Percentiles rank a stretch among this genome's conserved stretches.
phyloP scores from a whole-genome alignment of 2,113 vertebrate species.

The Hucho hucho region DNA sequence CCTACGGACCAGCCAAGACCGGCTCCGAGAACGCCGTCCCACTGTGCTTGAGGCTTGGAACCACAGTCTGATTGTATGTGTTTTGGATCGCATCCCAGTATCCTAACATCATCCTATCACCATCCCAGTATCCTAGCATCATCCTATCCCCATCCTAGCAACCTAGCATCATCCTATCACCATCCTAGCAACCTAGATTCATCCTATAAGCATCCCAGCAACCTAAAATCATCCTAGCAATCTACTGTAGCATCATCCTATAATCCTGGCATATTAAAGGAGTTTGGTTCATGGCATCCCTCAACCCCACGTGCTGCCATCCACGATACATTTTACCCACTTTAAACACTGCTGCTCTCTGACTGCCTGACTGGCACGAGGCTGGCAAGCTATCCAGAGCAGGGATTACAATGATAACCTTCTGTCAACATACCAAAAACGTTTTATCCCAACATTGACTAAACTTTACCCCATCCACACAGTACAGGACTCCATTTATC shows the following conservation, averaged over 20 bases:
- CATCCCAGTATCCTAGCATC: too few relatives aligned
- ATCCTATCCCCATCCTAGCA: too few relatives aligned
- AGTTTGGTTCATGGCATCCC: not conserved
- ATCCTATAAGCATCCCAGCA: too few relatives aligned
- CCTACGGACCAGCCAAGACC: constrained; percentile 31
- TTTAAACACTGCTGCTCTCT: not conserved
- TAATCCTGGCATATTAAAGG: not conserved
- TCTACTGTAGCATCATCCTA: too few relatives aligned
- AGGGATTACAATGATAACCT: constrained; percentile 5
- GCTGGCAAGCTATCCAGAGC: not conserved
- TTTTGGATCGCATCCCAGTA: not conserved
- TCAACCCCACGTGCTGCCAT: not conserved
- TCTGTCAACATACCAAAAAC: not conserved
- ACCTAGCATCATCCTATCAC: not conserved
- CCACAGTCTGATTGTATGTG: not conserved
- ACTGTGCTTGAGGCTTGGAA: constrained; percentile 64
- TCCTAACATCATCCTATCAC: not conserved
- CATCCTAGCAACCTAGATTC: too few relatives aligned
- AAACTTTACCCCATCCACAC: not conserved
- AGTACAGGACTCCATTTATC: not conserved
- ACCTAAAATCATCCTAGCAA: too few relatives aligned
- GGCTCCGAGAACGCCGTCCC: constrained; percentile 55
- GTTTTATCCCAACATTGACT: not conserved
- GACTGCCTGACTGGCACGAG: not conserved
- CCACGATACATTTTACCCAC: not conserved